Base-by-base conservation (phyloP, 2,797 vertebrate species). In the Fundulus diaphanus region DNA sequence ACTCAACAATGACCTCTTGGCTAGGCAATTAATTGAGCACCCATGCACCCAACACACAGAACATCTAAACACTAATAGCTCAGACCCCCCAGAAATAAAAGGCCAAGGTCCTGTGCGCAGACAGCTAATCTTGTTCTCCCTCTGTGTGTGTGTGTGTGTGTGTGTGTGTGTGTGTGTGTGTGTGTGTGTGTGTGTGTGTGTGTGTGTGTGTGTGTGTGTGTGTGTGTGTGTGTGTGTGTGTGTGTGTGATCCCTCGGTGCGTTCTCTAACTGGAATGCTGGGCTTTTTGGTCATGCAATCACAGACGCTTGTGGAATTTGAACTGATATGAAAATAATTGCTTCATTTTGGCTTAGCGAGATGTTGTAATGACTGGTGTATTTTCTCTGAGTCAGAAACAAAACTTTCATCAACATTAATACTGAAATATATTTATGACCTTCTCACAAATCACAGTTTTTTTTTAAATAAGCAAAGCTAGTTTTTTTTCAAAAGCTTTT, bases 321-420 rank as follows among this genome's bases (percentile, higher is more conserved):
- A 90, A 84, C 91, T 88, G 90, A 91, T 91, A 91, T 85, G 87
- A 91, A 91, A 91, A 91, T 90, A 92, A 92, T 88, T 92, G 84
- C 82, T 76, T 77, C 71, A 70, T 86, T 81, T 87, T 81, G 86
- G 82, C 81, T 81, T 7, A 46, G 75, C 81, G 68, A 70, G 46
- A 78, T 33, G 18, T 68, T 12, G 74, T 71, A 85, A 80, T 27
- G 2, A 89, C 65, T 22, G 0, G n/a, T n/a, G 52, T 83, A 79
- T 87, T 89, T 83, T 75, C 59, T 66, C 78, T 66, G 44, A 59
- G 74, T 59, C 56, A 79, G 51, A 76, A 63, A 70, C 29, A 44
- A 35, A 88, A 79, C 78, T n/a, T 57, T 76, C 46, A 35, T 63
- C 33, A 6, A 37, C 59, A 63, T 24, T 63, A 37, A 63, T 63